Base-by-base conservation (phyloP, 2,113 vertebrate species). In the Phalacrocorax brasilianus region DNA sequence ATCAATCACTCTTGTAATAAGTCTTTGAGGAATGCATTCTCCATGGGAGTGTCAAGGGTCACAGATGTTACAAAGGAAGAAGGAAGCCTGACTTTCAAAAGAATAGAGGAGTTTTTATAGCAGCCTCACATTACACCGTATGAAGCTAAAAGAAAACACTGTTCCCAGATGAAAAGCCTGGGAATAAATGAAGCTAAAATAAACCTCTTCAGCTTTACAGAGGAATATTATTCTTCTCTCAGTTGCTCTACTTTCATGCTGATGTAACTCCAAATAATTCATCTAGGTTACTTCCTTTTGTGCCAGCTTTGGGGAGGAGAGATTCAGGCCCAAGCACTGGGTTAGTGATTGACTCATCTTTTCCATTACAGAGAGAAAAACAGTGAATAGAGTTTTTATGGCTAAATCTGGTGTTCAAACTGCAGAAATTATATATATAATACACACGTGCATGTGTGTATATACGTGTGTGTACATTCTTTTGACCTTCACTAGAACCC, bases 161-260 rank as follows among this genome's bases (percentile, higher is more conserved):
- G 0, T 71, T 95, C 47, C 66, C 83, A 88, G 61, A 33, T 92
- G 92, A 81, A 96, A 92, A 93, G 86, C 76, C 80, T 95, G 95
- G 61, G 86, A 96, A 93, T 84, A 89, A 93, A 94, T 56, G 89
- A 78, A 95, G 93, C 83, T 75, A 91, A 96, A 97, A 96, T 81
- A 94, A 96, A 93, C 86, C 26, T 94, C 50, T 93, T 93, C 88
- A 84, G 59, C 53, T 92, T 65, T 61, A 91, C 77, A 85, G 33
- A 65, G 16, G 40, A 74, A 38, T n/a, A 7, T 93, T 88, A 80
- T 73, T 96, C 67, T 92, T 83, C 76, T 71, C 52, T 52, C 52
- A 44, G 30, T 44, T 75, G 38, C 63, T 93, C 53, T 85, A 33
- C 28, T 93, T 95, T 83, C 59, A 18, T 74, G 76, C 42, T 95